phyloP scores from a whole-genome alignment of 2,888 invertebrate species.

The Tetragonula carbonaria region DNA sequence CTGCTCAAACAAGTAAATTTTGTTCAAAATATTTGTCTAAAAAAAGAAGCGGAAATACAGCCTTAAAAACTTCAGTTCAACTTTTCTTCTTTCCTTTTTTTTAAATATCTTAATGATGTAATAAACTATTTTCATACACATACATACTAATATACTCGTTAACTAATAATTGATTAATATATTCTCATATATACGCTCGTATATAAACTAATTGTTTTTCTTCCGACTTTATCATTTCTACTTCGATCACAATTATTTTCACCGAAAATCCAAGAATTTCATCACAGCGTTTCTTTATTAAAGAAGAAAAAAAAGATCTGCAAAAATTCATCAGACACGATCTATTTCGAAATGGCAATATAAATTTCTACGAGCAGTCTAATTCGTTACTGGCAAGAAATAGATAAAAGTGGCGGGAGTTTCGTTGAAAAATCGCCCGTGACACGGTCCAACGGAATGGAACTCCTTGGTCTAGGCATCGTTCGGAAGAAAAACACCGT shows the following conservation, averaged over 20 bases:
- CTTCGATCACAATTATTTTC: not conserved
- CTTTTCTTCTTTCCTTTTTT: no score
- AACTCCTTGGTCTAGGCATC: conserved; percentile 11
- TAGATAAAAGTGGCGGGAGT: not conserved
- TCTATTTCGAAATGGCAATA: not conserved
- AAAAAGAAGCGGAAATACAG: not conserved
- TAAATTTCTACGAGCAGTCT: not conserved
- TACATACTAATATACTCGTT: no score
- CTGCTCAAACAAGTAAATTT: not conserved
- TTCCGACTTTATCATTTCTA: not conserved
- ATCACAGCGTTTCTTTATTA: not conserved
- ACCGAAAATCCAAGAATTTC: not conserved
- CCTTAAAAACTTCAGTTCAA: no score
- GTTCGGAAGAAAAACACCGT: conserved; percentile 52
- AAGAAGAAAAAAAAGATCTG: not conserved
- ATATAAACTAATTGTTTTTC: not conserved
- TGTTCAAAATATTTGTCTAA: not conserved
- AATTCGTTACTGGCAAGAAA: conserved; percentile 2
- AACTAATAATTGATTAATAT: no score
- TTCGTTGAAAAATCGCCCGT: conserved; percentile 18
- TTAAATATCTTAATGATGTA: no score
- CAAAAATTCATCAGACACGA: not conserved
- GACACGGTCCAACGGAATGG: conserved; percentile 8
- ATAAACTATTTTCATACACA: no score
- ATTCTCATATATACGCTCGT: no score